Evolutionary conservation across 2,113 vertebrate species (phyloP), one percentile per base, ranked within the genome.

Genomic region (Scatophagus argus): DNA sequence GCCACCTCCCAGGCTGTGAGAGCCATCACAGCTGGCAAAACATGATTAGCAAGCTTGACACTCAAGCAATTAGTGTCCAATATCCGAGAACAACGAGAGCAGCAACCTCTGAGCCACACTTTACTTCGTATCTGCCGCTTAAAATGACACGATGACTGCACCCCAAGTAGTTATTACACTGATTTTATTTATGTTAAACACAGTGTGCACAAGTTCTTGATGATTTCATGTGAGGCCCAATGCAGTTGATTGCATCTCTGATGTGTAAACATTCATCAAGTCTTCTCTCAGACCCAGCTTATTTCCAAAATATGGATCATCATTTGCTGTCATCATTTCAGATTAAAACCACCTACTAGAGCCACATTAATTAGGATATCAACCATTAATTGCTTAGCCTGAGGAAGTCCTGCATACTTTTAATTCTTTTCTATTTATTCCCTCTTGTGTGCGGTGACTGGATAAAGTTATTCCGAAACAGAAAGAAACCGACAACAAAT

Each of bases 251-350:
- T 74, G 47, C 23, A 60, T 67, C 52, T 56, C 36, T 79, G 66
- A 62, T 74, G 71, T 77, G 74, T 72, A 84, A 89, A 87, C 81
- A 85, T 75, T 83, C 67, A 87, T 80, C 72, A 73, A 61, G 65
- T 74, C 64, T n/a, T 72, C 72, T 76, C 46, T 74, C 74, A 36
- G 56, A n/a, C 54, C 38, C 21, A 27, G 14, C 4, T 27, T 86
- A 46, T 71, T 87, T 81, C 32, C 74, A 81, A 79, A 90, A 86
- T 38, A 83, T 59, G 31, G 32, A 58, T 83, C 59, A 60, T 62
- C 16, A 55, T 34, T 58, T 34, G 7, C 51, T 79, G 63, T 71
- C 49, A 58, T 77, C 52, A 56, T 73, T 81, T 64, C 41, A 27
- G 41, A 85, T 75, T 69, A 77, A 74, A 69, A 52, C 25, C 8